phyloP scores from a whole-genome alignment of 1,140 invertebrate genomes.

The Doryteuthis pealeii region DNA sequence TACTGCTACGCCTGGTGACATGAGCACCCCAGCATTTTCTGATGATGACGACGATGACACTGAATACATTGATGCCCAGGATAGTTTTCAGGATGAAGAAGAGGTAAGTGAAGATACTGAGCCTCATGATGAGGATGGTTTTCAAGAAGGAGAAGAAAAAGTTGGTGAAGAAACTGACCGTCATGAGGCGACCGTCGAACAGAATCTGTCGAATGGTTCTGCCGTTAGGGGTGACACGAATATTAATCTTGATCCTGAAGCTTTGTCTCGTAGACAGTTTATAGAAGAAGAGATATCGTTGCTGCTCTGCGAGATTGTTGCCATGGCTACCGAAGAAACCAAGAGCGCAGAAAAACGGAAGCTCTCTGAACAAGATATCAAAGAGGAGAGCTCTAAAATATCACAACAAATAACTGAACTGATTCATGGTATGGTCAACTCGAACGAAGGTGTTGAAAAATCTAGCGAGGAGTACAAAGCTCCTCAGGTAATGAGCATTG shows the following conservation, averaged over 20 bases:
- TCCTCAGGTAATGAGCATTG: background rate
- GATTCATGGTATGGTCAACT: background rate
- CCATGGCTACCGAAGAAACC: slow-evolving; percentile 3
- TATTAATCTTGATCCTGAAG: background rate
- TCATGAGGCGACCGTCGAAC: background rate
- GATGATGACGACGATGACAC: background rate
- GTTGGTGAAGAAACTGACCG: background rate
- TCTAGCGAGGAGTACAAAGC: background rate
- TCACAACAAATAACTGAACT: background rate
- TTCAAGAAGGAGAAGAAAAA: background rate
- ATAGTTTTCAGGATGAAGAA: background rate
- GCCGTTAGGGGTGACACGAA: no score
- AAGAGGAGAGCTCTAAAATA: background rate
- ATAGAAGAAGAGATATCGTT: slow-evolving; percentile 12
- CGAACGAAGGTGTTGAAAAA: background rate
- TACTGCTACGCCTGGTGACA: background rate
- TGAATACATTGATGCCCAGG: background rate
- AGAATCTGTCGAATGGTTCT: background rate
- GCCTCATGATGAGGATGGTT: background rate
- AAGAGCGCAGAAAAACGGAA: background rate
- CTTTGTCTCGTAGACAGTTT: background rate
- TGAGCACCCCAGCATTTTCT: background rate
- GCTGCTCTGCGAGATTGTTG: background rate
- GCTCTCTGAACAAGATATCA: background rate
- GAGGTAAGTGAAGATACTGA: background rate